Percentiles rank a stretch among this genome's conserved stretches.
These are phyloP conservation scores for Aromia moschata DNA, from an alignment of 2,888 invertebrate species.

Conservation along the genomic window DNA sequence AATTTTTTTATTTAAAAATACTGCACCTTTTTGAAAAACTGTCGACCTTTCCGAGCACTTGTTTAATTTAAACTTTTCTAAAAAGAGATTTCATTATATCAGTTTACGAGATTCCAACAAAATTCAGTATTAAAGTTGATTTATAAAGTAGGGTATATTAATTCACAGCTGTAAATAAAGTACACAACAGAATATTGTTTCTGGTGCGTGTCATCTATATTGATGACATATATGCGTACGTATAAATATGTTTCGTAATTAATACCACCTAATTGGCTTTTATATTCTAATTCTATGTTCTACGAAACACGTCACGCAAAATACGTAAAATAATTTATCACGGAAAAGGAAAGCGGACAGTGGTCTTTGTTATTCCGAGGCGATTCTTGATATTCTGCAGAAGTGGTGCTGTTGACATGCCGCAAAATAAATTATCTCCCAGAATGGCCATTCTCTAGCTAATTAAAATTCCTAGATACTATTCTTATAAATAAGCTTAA, in stretches of 20 bases:
- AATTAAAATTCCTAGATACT: conserved; percentile 21
- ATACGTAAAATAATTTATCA: background rate
- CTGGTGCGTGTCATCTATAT: too few species aligned
- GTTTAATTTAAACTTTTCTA: too few species aligned
- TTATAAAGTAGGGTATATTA: too few species aligned
- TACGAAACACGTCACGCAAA: background rate
- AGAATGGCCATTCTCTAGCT: background rate
- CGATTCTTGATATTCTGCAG: conserved; percentile 4
- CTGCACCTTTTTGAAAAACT: too few species aligned
- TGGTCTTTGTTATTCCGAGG: background rate
- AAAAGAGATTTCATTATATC: too few species aligned
- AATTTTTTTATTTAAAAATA: too few species aligned
- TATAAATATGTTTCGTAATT: background rate
- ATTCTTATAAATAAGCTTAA: conserved; percentile 8
- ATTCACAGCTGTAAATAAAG: too few species aligned
- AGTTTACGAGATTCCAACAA: too few species aligned
- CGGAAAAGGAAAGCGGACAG: background rate
- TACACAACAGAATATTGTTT: too few species aligned
- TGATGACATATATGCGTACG: too few species aligned
- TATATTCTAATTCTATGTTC: background rate
- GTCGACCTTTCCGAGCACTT: too few species aligned
- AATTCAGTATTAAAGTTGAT: too few species aligned
- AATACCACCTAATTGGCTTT: background rate
- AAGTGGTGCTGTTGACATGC: conserved; percentile 1
- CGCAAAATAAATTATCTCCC: conserved; percentile 16